Conservation (phyloP, 2,797 vertebrate species). For the Labeo calbasu region DNA sequence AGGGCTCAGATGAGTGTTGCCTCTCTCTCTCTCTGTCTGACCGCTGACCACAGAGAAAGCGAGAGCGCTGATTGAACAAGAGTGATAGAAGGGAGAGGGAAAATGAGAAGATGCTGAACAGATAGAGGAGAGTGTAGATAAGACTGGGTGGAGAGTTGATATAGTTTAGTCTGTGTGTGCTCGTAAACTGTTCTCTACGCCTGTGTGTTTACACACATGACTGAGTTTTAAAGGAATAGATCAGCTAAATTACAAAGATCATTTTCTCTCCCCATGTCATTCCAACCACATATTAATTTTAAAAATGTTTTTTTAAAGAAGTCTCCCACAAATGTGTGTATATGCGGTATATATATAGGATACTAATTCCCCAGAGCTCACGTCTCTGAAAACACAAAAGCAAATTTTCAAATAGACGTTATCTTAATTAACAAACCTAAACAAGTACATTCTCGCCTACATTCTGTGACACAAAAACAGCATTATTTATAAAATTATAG, state of each 20-base stretch:
- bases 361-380: no score
- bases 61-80: slow-evolving; percentile 34
- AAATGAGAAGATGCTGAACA: slow-evolving; percentile 49
- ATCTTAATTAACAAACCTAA: no score
- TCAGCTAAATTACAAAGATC: not conserved
- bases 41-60: slow-evolving; percentile 42
- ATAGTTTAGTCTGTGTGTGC: not conserved
- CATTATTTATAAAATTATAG: no score
- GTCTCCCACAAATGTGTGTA: no score
- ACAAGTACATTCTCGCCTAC: no score
- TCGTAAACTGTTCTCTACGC: not conserved
- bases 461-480: no score
- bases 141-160: slow-evolving; percentile 12
- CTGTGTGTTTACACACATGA: not conserved
- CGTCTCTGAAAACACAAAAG: no score
- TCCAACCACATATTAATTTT: not conserved
- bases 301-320: no score
- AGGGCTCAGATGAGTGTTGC: slow-evolving; percentile 58
- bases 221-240: not conserved
- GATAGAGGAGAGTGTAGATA: slow-evolving; percentile 34
- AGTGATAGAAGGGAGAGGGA: slow-evolving; percentile 45
- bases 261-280: not conserved
- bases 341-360: no score
- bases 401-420: no score
- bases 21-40: slow-evolving; percentile 35